Conservation (phyloP, 2,797 vertebrate genomes). For the Sebastes matsubarae region DNA sequence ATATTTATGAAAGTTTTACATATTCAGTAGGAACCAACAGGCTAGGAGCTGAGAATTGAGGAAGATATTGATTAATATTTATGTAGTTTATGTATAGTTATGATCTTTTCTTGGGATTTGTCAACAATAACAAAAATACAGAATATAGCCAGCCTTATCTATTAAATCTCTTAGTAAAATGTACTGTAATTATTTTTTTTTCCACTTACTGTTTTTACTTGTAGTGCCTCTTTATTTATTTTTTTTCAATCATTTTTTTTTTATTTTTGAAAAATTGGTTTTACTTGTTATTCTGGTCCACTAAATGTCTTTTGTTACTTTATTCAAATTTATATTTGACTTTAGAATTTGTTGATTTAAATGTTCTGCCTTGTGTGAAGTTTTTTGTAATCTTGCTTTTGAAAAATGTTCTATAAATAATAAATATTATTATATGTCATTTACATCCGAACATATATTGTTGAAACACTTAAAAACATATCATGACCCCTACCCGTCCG, state of each 20-base stretch:
- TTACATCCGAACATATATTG: background rate
- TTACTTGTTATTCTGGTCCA: background rate
- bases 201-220: too few relatives aligned
- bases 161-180: background rate
- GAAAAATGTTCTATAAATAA: background rate
- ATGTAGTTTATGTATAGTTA: background rate
- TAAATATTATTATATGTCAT: background rate
- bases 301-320: background rate
- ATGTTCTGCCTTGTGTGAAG: background rate
- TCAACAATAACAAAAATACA: background rate
- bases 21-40: too few relatives aligned
- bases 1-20: too few relatives aligned
- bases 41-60: background rate
- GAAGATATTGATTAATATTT: background rate
- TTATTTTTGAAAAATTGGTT: background rate
- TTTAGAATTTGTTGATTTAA: background rate
- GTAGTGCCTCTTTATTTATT: too few relatives aligned
- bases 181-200: too few relatives aligned
- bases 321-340: background rate
- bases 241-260: too few relatives aligned
- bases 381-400: background rate
- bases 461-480: slow-evolving; percentile 4
- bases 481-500: slow-evolving; percentile 82
- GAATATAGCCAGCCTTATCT: background rate
- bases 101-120: background rate